Base-by-base conservation (phyloP, 1,140 invertebrate genomes). In the Apis cerana region DNA sequence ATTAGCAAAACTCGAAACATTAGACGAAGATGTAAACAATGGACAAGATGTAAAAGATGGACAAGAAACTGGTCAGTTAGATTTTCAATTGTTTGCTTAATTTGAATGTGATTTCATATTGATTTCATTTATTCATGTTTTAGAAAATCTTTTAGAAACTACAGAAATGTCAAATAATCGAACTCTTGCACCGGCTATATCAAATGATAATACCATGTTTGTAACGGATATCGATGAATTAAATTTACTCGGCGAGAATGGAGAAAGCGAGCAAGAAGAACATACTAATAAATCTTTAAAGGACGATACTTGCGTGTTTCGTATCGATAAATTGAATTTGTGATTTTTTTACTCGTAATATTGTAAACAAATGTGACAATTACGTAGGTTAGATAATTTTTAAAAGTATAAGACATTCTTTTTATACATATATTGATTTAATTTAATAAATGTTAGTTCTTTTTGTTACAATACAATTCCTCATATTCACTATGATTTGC, bases 141-240 rank as follows among this genome's bases (percentile, higher is more conserved):
- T 70, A 90, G 90, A 89, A 33, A 88, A 89, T 67, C 78, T 91
- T 43, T 80, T 91, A 19, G 67, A 62, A 52, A 23, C 21, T 7
- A n/a, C 21, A 33, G 56, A 27, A 80, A 23, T 58, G n/a, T 43
- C 68, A 19, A n/a, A 27, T 5, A 68, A 52, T 11, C 27, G 13
- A 8, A 72, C 10, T 21, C 23, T 54, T n/a, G 2, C 27, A 4
- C 10, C 64, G 21, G 1, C 48, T 3, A 10, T n/a, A 1, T 5
- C n/a, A 13, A 68, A 85, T 21, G n/a, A 17, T 19, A 69, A 62
- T 8, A 65, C 61, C 2, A 64, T 61, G 58, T 92, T 86, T 33
- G 71, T 76, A 19, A 91, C 89, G 7, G 86, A 90, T 68, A 91
- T 93, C 58, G 80, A 90, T 48, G 89, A 93, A 43, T 78, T 93